phyloP scores from a whole-genome alignment of 2,113 vertebrate species.

The Syngnathus typhle region DNA sequence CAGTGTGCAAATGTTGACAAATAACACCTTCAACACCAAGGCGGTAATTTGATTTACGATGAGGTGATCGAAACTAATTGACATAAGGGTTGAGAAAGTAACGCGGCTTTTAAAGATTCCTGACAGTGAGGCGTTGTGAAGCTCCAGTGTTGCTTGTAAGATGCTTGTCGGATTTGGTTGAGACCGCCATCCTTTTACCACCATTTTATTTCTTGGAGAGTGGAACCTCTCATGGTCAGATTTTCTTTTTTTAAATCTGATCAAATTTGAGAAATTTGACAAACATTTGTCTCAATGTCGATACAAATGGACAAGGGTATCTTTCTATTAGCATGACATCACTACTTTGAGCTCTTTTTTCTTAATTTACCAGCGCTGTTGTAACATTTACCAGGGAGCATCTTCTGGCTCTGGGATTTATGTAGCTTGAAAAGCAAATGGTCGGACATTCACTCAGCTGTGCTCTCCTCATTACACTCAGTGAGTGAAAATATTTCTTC shows the following conservation, averaged over 20 bases:
- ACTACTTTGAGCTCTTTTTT: constrained; percentile 49
- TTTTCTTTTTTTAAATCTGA: too few species aligned
- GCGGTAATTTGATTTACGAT: constrained; percentile 54
- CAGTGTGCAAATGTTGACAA: constrained; percentile 48
- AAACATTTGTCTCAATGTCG: not conserved
- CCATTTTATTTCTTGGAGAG: not conserved
- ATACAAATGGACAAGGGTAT: not conserved
- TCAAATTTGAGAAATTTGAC: too few species aligned
- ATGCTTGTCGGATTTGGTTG: constrained; percentile 19
- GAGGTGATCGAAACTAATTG: constrained; percentile 57
- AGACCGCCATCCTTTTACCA: constrained; percentile 15
- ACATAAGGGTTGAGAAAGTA: constrained; percentile 45
- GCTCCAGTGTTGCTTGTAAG: constrained; percentile 11
- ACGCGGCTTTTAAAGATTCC: constrained; percentile 34
- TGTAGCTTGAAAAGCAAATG: constrained; percentile 69
- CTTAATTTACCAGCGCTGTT: constrained; percentile 50
- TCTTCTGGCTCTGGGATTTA: constrained; percentile 59
- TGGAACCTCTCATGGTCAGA: not conserved
- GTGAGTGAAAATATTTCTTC: constrained; percentile 17
- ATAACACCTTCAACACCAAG: constrained; percentile 49
- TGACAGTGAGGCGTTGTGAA: constrained; percentile 8
- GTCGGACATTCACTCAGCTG: constrained; percentile 57
- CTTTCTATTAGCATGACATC: constrained; percentile 34
- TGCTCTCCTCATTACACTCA: constrained; percentile 54
- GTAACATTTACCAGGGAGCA: constrained; percentile 61